Percentiles rank a stretch among this genome's conserved stretches.
These are phyloP conservation scores for Halcyon malimbica DNA, from an alignment of 2,113 vertebrate species.

Conservation along the genomic window DNA sequence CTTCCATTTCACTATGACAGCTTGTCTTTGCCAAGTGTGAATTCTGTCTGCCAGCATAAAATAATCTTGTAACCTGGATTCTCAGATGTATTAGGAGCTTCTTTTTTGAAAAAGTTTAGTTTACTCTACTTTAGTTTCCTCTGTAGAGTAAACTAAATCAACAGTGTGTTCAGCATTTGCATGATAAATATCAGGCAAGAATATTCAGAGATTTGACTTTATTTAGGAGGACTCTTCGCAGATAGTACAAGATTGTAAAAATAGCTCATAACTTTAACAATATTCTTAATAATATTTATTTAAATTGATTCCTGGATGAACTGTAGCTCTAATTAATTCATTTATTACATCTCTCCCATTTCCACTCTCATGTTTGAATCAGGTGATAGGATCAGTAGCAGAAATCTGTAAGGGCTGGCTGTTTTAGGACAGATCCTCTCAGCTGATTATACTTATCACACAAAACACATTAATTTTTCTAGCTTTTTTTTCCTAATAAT, in stretches of 20 bases:
- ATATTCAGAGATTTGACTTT: background rate
- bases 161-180: background rate
- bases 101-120: background rate
- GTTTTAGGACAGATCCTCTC: background rate
- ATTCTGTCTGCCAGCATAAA: background rate
- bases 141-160: background rate
- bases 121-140: background rate
- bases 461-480: background rate
- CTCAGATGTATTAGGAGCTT: background rate
- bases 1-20: background rate
- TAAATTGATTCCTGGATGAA: background rate
- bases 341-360: background rate
- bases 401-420: background rate
- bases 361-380: background rate
- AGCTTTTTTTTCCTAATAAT: background rate
- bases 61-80: background rate
- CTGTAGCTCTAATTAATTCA: background rate
- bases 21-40: background rate
- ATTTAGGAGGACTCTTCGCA: background rate
- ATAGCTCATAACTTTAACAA: background rate
- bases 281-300: background rate
- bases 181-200: background rate
- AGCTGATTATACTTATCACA: background rate
- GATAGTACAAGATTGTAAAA: background rate
- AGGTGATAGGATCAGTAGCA: background rate